Conservation (phyloP, 2,888 invertebrate genomes). For the Ophion ventricosus region DNA sequence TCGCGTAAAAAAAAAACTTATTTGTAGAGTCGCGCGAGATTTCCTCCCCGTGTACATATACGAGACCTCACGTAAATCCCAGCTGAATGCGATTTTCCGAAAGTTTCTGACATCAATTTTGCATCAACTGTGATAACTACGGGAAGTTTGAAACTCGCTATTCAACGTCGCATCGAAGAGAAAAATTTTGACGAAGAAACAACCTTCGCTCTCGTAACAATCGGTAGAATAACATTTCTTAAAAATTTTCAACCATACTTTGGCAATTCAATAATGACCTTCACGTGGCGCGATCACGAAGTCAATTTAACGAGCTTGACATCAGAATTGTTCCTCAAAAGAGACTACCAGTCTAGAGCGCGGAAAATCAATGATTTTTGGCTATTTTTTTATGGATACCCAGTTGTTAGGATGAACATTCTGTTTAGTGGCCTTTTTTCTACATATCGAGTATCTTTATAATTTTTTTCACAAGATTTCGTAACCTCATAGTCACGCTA, state of each 20-base stretch:
- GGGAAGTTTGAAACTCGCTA: background rate
- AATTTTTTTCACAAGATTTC: no score
- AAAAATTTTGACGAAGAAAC: background rate
- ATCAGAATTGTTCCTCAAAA: no score
- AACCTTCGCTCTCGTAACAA: background rate
- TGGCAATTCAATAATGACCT: no score
- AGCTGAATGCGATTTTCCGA: background rate
- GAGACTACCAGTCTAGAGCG: no score
- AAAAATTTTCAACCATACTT: background rate
- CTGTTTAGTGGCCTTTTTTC: no score
- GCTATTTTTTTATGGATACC: no score
- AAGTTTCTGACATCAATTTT: background rate
- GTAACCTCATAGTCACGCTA: no score
- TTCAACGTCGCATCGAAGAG: background rate
- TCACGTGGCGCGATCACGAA: no score
- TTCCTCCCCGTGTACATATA: conserved; percentile 23
- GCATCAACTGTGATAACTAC: background rate
- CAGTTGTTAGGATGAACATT: no score
- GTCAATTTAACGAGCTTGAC: no score
- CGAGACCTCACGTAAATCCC: background rate
- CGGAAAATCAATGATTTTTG: no score
- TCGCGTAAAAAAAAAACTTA: conserved; percentile 70
- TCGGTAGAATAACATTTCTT: background rate
- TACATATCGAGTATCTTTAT: no score
- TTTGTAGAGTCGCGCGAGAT: conserved; percentile 63